Evolutionary conservation across 2,113 vertebrate species (phyloP).

Genomic region (Chrysemys picta): DNA sequence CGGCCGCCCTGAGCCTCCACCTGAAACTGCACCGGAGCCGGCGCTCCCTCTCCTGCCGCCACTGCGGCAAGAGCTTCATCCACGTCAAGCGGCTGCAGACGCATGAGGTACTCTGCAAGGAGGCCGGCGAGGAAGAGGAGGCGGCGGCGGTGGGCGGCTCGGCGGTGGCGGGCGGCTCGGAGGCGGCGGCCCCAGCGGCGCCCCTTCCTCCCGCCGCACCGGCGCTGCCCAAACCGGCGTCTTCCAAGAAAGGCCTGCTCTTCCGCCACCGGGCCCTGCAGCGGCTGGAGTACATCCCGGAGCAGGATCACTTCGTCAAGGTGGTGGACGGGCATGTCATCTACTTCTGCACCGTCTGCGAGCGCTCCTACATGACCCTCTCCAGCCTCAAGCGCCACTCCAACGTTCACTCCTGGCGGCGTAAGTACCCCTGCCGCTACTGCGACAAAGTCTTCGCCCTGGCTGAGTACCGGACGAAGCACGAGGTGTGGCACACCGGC

Average conservation of each 20-base stretch:
- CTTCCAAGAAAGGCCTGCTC: slow-evolving; percentile 80
- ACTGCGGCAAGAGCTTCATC: slow-evolving; percentile 90
- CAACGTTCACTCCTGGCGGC: slow-evolving; percentile 94
- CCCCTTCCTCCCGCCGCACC: background rate
- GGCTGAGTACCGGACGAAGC: slow-evolving; percentile 95
- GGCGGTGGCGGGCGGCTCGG: slow-evolving; percentile 29
- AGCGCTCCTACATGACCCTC: slow-evolving; percentile 94
- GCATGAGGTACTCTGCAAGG: slow-evolving; percentile 86
- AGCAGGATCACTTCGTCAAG: slow-evolving; percentile 90
- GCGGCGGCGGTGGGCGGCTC: slow-evolving; percentile 16
- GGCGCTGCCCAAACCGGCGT: background rate
- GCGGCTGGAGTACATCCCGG: slow-evolving; percentile 50
- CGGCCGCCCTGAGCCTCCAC: slow-evolving; percentile 84
- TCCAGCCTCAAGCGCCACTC: slow-evolving; percentile 96
- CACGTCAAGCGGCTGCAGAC: slow-evolving; percentile 91
- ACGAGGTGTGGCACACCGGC: slow-evolving; percentile 96
- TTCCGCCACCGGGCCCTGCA: slow-evolving; percentile 77
- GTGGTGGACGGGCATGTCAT: slow-evolving; percentile 92
- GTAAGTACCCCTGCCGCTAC: slow-evolving; percentile 93
- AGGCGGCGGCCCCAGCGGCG: background rate
- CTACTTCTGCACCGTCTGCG: slow-evolving; percentile 92
- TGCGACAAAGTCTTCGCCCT: slow-evolving; percentile 95
- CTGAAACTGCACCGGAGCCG: slow-evolving; percentile 85
- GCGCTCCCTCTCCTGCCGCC: slow-evolving; percentile 84
- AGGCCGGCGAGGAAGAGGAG: slow-evolving; percentile 7